phyloP scores from a whole-genome alignment of 2,113 vertebrate species.

The Rattus rattus region DNA sequence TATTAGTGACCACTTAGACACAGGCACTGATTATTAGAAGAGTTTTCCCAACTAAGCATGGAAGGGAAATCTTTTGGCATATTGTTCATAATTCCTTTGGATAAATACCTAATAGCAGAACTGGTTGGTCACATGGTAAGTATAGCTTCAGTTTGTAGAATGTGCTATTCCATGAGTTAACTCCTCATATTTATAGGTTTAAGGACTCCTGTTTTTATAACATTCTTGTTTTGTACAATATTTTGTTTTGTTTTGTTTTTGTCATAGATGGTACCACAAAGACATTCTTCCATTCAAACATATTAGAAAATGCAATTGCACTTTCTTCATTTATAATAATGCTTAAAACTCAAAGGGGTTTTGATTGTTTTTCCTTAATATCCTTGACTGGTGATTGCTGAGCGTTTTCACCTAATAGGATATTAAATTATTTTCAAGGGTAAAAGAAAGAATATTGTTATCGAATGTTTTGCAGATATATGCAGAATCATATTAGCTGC shows the following conservation, averaged over 20 bases:
- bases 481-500: background rate
- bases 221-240: background rate
- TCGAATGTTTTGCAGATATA: background rate
- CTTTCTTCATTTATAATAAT: background rate
- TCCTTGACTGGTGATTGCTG: background rate
- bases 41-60: background rate
- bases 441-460: background rate
- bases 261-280: background rate
- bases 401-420: background rate
- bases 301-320: background rate
- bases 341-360: background rate
- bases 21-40: too few species aligned
- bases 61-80: background rate
- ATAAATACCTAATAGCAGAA: background rate
- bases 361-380: background rate
- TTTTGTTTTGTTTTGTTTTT: background rate
- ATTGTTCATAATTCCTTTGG: background rate
- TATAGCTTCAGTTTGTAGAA: background rate
- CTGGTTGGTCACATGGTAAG: background rate
- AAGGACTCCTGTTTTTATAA: background rate
- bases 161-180: background rate
- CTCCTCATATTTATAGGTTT: background rate
- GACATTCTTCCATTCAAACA: background rate
- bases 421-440: background rate
- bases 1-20: background rate